Conservation (phyloP, 2,113 vertebrate genomes). For the Cairina moschata region DNA sequence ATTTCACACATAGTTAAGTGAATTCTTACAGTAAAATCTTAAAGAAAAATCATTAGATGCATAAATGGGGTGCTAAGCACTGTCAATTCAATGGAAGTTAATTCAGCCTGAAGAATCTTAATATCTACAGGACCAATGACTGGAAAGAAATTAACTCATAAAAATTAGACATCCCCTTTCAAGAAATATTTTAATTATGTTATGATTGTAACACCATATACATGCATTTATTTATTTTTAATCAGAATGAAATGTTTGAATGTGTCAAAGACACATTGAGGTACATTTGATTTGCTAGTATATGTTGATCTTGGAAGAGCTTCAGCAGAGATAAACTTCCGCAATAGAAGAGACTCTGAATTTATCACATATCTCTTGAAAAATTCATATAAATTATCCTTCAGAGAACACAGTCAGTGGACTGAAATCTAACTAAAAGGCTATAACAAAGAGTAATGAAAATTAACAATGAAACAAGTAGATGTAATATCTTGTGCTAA, state of each 20-base stretch:
- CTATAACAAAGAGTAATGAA: not conserved
- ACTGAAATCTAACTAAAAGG: not conserved
- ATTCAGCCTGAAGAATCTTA: not conserved
- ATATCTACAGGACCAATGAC: not conserved
- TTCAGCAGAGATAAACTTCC: not conserved
- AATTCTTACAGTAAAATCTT: not conserved
- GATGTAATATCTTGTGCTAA: not conserved
- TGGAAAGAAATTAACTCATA: not conserved
- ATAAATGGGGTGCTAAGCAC: not conserved
- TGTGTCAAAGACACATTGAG: not conserved
- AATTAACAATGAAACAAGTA: not conserved
- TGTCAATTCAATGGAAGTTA: not conserved
- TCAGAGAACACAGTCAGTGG: not conserved
- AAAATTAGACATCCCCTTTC: not conserved
- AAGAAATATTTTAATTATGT: not conserved
- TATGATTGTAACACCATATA: not conserved
- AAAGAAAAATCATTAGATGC: not conserved
- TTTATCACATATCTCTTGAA: not conserved
- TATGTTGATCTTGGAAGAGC: not conserved
- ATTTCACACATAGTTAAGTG: not conserved
- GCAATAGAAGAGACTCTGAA: not conserved
- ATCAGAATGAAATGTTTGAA: not conserved
- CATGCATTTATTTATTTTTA: not conserved
- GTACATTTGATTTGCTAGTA: not conserved
- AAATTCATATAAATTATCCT: not conserved